Percentiles rank a stretch among this genome's conserved stretches.
These are phyloP conservation scores for Platycheirus rosarum DNA, from an alignment of 2,888 invertebrate genomes.

Conservation along the genomic window DNA sequence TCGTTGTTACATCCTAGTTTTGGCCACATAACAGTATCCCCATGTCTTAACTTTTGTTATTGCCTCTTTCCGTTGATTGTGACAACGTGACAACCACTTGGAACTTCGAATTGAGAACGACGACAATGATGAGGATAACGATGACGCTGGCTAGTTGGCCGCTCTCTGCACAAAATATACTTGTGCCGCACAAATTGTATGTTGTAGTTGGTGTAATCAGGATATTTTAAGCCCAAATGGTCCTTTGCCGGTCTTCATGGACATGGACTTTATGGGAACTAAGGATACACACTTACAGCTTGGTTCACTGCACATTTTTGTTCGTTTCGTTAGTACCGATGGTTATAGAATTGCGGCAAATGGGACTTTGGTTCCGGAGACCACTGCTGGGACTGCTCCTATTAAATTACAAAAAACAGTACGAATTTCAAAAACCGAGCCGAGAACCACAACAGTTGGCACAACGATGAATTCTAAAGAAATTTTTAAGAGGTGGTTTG, in stretches of 20 bases:
- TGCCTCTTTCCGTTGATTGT: constrained; percentile 67
- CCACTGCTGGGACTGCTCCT: not conserved
- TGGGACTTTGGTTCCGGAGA: not conserved
- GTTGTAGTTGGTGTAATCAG: constrained; percentile 48
- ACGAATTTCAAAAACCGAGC: constrained; percentile 4
- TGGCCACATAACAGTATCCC: constrained; percentile 40
- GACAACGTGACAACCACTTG: constrained; percentile 70
- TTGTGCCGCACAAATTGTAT: constrained; percentile 4
- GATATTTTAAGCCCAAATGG: constrained; percentile 62
- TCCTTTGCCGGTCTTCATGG: constrained; percentile 36
- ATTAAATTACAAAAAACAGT: constrained; percentile 26
- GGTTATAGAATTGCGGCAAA: constrained; percentile 31
- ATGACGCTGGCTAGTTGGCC: constrained; percentile 2
- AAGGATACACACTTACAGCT: constrained; percentile 17
- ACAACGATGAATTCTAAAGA: constrained; percentile 51
- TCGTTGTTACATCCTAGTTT: constrained; percentile 67
- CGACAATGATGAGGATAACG: not conserved
- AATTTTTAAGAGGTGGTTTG: constrained; percentile 7
- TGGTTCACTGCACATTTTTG: constrained; percentile 53
- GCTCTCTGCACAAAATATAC: constrained; percentile 10
- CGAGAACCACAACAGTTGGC: constrained; percentile 35
- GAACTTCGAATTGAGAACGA: constrained; percentile 37
- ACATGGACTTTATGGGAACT: constrained; percentile 45
- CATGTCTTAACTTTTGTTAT: constrained; percentile 70
- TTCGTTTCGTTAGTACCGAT: constrained; percentile 20